Conservation (phyloP, 1,140 invertebrate genomes). For the Olivierus martensii region DNA sequence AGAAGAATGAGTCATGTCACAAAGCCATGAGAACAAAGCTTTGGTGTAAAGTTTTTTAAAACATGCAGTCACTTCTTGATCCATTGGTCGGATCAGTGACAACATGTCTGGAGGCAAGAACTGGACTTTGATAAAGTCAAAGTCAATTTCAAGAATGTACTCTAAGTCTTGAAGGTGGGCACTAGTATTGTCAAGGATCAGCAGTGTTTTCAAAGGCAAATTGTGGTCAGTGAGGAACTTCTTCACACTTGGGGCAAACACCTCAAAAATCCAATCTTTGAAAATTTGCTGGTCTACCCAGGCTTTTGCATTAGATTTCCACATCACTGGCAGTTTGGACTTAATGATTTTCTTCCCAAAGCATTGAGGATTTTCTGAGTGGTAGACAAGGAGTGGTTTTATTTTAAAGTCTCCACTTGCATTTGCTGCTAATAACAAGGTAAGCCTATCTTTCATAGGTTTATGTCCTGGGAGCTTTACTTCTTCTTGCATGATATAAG, state of each 20-base stretch:
- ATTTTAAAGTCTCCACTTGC: no score
- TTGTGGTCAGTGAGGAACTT: constrained; percentile 14
- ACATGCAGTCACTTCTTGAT: constrained; percentile 16
- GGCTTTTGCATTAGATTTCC: constrained; percentile 29
- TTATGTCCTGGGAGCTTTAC: no score
- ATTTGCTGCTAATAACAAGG: no score
- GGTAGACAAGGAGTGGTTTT: no score
- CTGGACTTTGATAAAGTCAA: constrained; percentile 5
- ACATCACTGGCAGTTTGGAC: no score
- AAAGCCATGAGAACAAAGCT: not conserved
- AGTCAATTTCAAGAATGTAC: not conserved
- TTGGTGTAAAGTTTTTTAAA: constrained; percentile 20
- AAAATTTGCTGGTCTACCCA: constrained; percentile 30
- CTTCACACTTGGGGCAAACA: constrained; percentile 12
- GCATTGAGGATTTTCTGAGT: no score
- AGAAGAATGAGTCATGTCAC: not conserved
- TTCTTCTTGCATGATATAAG: constrained; percentile 29
- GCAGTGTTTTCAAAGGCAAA: constrained; percentile 17
- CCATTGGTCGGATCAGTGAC: constrained; percentile 16
- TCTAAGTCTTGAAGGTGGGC: constrained; percentile 7
- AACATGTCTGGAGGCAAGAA: constrained; percentile 16
- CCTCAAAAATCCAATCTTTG: constrained; percentile 24
- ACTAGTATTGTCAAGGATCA: constrained; percentile 20
- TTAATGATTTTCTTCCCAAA: no score
- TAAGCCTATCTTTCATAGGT: no score